These are phyloP conservation scores for Notechis scutatus DNA, from an alignment of 2,113 vertebrate genomes.

Conservation along the genomic window DNA sequence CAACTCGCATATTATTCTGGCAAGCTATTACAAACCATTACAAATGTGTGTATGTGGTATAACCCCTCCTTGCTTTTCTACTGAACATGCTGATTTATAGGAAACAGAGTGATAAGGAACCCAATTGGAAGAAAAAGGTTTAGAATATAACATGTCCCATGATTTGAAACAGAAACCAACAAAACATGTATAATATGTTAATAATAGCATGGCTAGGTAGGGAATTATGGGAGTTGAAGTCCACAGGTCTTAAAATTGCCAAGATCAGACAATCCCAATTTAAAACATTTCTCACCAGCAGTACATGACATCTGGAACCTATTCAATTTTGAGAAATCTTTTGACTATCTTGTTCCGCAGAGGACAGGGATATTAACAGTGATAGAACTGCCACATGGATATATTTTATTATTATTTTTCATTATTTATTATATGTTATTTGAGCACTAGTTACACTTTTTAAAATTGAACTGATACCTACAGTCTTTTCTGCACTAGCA, in stretches of 20 bases:
- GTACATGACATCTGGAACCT: background rate
- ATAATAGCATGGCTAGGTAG: background rate
- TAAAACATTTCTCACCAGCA: background rate
- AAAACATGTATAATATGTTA: background rate
- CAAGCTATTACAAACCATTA: background rate
- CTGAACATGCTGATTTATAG: background rate
- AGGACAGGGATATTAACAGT: background rate
- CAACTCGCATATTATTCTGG: background rate
- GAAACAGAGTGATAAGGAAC: background rate
- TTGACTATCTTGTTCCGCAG: background rate
- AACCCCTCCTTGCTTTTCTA: background rate
- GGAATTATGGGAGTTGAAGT: background rate
- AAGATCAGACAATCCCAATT: background rate
- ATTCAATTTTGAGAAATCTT: background rate
- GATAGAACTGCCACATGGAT: background rate
- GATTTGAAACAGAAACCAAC: background rate
- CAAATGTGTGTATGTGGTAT: background rate
- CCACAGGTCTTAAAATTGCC: background rate
- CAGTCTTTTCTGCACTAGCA: background rate
- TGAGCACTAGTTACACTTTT: background rate
- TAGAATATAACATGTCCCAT: background rate
- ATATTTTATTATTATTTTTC: background rate
- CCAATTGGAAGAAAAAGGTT: background rate
- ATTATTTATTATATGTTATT: background rate
- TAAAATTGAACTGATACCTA: background rate